Evolutionary conservation across 2,113 vertebrate genomes (phyloP).

Genomic region (Meles meles): DNA sequence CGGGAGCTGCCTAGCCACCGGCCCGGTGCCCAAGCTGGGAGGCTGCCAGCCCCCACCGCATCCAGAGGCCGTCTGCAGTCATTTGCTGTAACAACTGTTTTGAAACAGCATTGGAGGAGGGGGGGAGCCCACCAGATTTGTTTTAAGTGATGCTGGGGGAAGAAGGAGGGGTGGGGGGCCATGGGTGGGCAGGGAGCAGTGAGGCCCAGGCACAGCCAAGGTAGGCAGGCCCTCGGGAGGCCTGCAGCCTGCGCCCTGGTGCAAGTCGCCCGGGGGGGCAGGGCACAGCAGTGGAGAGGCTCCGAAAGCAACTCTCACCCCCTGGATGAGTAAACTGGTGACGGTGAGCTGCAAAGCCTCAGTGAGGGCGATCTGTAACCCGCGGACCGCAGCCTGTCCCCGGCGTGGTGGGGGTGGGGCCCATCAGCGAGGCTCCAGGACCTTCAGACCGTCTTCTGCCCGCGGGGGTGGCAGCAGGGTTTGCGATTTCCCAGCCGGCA

Average conservation of each 20-base stretch:
- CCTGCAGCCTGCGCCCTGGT: neutral
- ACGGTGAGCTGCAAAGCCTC: neutral
- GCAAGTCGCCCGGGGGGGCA: neutral
- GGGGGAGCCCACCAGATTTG: neutral
- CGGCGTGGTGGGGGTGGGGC: slow-evolving; percentile 72
- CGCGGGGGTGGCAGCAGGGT: neutral
- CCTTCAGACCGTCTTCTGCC: slow-evolving; percentile 82
- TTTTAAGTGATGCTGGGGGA: neutral
- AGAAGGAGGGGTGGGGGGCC: neutral
- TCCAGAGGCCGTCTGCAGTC: slow-evolving; percentile 55
- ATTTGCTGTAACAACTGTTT: slow-evolving; percentile 71
- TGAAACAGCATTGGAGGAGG: slow-evolving; percentile 43
- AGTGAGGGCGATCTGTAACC: too few relatives aligned
- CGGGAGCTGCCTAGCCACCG: slow-evolving; percentile 20
- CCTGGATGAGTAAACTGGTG: neutral
- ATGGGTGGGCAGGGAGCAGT: neutral
- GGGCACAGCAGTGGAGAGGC: neutral
- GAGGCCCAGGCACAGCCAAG: neutral
- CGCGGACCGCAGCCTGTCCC: neutral
- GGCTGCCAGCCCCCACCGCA: slow-evolving; percentile 60
- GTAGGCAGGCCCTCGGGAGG: neutral
- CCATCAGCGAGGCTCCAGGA: slow-evolving; percentile 85
- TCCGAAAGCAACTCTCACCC: neutral
- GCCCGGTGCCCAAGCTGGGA: slow-evolving; percentile 38
- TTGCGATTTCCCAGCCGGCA: neutral